A percentile compares a stretch with the other conserved stretches of the same genome.
phyloP scores from a whole-genome alignment of 2,888 invertebrate genomes.

The Argynnis bischoffii region DNA sequence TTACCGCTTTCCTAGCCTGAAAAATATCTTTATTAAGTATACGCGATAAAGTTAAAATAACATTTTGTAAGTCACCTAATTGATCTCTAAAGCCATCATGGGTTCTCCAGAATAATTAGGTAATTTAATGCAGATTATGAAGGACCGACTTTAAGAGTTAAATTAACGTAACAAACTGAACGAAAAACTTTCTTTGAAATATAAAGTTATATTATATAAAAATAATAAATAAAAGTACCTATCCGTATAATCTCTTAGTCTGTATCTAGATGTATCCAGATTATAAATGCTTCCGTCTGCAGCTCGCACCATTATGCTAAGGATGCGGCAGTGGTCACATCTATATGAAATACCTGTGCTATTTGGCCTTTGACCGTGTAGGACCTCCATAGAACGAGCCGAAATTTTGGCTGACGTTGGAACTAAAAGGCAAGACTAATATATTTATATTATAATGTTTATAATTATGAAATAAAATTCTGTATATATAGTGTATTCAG shows the following conservation, averaged over 20 bases:
- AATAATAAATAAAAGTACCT: conserved; percentile 41
- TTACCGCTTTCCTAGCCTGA: conserved; percentile 33
- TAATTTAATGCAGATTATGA: no score
- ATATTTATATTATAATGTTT: no score
- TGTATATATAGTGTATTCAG: no score
- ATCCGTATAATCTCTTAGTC: conserved; percentile 45
- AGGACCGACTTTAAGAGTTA: no score
- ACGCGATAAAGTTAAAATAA: background rate
- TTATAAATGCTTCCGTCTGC: conserved; percentile 50
- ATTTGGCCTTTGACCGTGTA: conserved; percentile 50
- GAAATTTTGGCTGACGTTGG: conserved; percentile 40
- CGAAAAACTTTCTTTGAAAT: no score
- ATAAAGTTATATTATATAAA: background rate
- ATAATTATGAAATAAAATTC: no score
- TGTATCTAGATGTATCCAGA: conserved; percentile 48
- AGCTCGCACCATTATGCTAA: conserved; percentile 47
- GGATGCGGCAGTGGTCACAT: conserved; percentile 49
- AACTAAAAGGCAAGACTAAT: conserved; percentile 39
- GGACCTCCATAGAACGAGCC: conserved; percentile 39
- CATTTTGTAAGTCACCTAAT: background rate
- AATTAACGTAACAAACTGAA: no score
- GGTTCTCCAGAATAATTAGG: no score
- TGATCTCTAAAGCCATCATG: no score
- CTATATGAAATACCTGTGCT: conserved; percentile 44
- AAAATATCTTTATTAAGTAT: background rate